These are phyloP conservation scores for Hippolais icterina DNA, from an alignment of 2,113 vertebrate species.

Conservation along the genomic window DNA sequence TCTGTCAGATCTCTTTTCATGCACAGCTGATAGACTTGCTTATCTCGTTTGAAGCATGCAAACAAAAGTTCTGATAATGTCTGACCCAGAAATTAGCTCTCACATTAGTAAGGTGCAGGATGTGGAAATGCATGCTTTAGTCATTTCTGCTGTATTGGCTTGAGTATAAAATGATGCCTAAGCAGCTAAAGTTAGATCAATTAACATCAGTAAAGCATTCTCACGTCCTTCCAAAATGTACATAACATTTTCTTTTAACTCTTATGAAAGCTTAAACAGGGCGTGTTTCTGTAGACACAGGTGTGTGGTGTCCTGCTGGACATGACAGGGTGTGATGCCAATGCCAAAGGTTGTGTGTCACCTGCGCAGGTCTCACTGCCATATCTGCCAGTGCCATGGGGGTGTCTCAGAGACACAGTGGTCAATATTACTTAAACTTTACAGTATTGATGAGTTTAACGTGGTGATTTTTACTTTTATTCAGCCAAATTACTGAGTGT, in stretches of 20 bases:
- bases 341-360: background rate
- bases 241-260: background rate
- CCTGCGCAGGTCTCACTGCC: background rate
- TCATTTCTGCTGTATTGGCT: background rate
- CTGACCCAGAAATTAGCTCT: background rate
- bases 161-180: accelerated
- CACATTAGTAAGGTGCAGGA: background rate
- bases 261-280: background rate
- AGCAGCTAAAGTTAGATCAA: background rate
- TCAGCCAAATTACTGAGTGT: background rate
- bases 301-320: background rate
- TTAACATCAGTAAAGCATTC: background rate
- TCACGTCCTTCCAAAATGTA: background rate
- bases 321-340: background rate
- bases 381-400: accelerated
- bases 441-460: background rate
- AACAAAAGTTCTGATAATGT: background rate
- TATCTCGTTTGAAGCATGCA: background rate
- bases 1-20: background rate
- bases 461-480: background rate
- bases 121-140: background rate
- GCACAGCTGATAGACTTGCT: background rate
- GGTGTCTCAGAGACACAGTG: background rate
- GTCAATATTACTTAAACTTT: background rate
- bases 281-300: background rate